Evolutionary conservation across 2,888 invertebrate species (phyloP).

Genomic region (Ophioninae sp.): DNA sequence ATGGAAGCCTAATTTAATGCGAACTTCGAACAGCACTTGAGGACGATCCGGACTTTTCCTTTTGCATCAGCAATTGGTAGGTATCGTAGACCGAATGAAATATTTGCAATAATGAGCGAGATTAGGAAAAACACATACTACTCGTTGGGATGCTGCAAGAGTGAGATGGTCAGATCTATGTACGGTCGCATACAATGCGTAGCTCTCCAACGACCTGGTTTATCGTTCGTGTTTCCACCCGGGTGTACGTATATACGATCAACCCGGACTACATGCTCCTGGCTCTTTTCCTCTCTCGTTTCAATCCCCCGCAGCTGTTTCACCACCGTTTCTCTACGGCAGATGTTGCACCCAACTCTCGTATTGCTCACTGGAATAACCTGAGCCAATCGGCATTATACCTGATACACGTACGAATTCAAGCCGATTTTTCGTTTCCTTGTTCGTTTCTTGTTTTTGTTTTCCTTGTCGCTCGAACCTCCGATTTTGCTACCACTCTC

Average conservation of each 20-base stretch:
- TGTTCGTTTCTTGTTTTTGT: not conserved
- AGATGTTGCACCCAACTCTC: slow-evolving; percentile 73
- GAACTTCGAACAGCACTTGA: not conserved
- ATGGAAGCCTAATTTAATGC: not conserved
- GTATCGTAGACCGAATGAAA: slow-evolving; percentile 7
- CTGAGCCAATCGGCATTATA: slow-evolving; percentile 65
- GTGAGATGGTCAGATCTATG: slow-evolving; percentile 26
- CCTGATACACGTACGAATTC: slow-evolving; percentile 54
- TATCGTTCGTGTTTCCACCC: slow-evolving; percentile 64
- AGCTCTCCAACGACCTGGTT: slow-evolving; percentile 59
- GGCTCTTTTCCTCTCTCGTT: slow-evolving; percentile 60
- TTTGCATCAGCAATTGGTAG: slow-evolving; percentile 31
- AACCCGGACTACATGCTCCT: slow-evolving; percentile 61
- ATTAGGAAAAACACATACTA: slow-evolving; percentile 25
- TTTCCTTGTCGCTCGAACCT: slow-evolving; percentile 28
- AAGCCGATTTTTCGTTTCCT: slow-evolving; percentile 35
- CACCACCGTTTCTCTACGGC: slow-evolving; percentile 72
- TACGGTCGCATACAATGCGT: slow-evolving; percentile 43
- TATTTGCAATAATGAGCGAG: slow-evolving; percentile 33
- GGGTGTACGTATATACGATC: slow-evolving; percentile 55
- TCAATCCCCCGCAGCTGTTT: slow-evolving; percentile 74
- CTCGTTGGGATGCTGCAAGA: slow-evolving; percentile 16
- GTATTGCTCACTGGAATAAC: slow-evolving; percentile 64
- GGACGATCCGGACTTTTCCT: not conserved
- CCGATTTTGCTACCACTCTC: slow-evolving; percentile 28